Evolutionary conservation across 2,113 vertebrate species (phyloP).

Genomic region (Felis chaus): DNA sequence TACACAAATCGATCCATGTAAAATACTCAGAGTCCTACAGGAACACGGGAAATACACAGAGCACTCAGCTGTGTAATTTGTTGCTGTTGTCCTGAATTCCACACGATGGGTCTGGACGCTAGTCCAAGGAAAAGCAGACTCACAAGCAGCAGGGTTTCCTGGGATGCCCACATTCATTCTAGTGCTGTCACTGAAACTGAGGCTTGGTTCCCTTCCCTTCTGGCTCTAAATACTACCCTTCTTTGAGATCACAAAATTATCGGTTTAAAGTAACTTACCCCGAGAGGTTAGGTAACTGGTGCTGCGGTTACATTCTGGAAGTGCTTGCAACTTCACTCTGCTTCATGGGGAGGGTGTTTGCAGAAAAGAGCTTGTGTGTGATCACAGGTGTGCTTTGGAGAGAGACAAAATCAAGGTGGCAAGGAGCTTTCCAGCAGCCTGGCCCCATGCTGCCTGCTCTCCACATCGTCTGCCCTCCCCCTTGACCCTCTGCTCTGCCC

Average conservation of each 20-base stretch:
- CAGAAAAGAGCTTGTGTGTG: rapidly evolving
- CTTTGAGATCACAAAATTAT: background rate
- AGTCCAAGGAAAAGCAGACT: rapidly evolving
- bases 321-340: rapidly evolving
- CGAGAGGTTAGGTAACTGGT: background rate
- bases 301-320: rapidly evolving
- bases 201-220: background rate
- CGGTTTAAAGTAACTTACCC: rapidly evolving
- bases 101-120: rapidly evolving
- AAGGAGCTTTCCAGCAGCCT: background rate
- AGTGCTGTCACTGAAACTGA: rapidly evolving
- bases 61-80: rapidly evolving
- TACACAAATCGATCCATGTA: rapidly evolving
- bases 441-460: rapidly evolving
- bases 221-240: rapidly evolving
- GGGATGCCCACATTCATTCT: rapidly evolving
- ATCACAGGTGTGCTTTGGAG: background rate
- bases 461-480: background rate
- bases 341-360: background rate
- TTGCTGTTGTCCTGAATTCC: rapidly evolving
- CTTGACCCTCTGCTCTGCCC: background rate
- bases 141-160: background rate
- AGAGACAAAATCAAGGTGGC: background rate
- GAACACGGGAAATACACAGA: rapidly evolving
- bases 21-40: background rate